Evolutionary conservation across 2,888 invertebrate species (phyloP), one percentile per base, ranked within the genome.

Genomic region (Campoplex capitator): DNA sequence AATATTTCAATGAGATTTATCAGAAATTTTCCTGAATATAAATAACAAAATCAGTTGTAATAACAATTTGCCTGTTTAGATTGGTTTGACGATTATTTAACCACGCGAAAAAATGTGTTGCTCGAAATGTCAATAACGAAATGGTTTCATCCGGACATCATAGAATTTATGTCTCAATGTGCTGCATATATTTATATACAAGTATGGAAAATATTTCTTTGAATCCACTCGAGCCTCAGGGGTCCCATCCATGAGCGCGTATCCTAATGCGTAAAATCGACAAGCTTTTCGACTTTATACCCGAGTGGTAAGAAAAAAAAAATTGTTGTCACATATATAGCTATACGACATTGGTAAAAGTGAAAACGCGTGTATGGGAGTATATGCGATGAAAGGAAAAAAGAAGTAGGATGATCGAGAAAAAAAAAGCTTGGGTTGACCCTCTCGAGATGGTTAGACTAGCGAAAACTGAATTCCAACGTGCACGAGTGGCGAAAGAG

Each of bases 361-460:
- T 45, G 71, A 71, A 83, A 65, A 77, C 38, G 48, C 70, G 70
- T 58, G 48, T 78, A 75, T 68, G 58, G 68, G 80, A 85, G 74
- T n/a, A n/a, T 84, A 84, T 88, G 88, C 76, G 83, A 82, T 51
- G 75, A 82, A 71, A 81, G 54, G 83, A 77, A 73, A 79, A 84
- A 85, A 56, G 38, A 81, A 67, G 80, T 74, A 83, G 65, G 76
- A 75, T 83, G 88, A 89, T 86, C 83, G 83, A 73, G 77, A 70
- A 84, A 82, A 75, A 75, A 81, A 82, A 75, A 16, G 13, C n/a
- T 38, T 56, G 71, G 90, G 90, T 91, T 93, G 93, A 93, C 93
- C 93, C 91, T 92, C 91, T 90, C 91, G 91, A 92, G 92, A 92
- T 93, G 92, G 93, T 94, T 92, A 92, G 90, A 92, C 93, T 92